Percentiles rank a stretch among this genome's conserved stretches.
Evolutionary conservation across 2,888 invertebrate genomes (phyloP).

Genomic region (Lasioglossum marginatum): DNA sequence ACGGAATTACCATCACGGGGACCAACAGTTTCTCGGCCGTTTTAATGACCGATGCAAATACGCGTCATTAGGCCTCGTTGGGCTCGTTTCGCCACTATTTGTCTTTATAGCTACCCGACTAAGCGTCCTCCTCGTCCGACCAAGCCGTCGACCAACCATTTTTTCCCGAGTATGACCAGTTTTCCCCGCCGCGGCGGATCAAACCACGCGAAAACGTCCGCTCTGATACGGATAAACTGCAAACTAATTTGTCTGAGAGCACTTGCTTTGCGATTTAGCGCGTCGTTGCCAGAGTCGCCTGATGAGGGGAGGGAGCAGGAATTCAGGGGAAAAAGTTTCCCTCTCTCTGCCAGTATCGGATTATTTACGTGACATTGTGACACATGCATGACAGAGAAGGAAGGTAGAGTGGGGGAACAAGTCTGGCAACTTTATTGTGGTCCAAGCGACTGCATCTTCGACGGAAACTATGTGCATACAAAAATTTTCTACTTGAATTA

Average conservation of each 20-base stretch:
- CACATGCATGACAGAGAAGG: too few species aligned
- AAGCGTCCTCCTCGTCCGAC: conserved; percentile 33
- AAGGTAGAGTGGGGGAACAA: too few species aligned
- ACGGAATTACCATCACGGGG: conserved; percentile 53
- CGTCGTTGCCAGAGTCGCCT: neutral
- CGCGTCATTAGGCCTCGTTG: conserved; percentile 75
- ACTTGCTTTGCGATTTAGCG: neutral
- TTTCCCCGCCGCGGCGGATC: conserved; percentile 9
- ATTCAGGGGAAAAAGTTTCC: too few species aligned
- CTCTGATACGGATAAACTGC: neutral
- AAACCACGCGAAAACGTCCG: neutral
- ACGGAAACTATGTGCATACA: too few species aligned
- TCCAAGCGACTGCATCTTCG: too few species aligned
- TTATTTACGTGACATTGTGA: too few species aligned
- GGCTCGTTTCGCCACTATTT: conserved; percentile 75
- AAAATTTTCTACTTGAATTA: too few species aligned
- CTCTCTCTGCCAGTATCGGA: too few species aligned
- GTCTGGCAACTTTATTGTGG: too few species aligned
- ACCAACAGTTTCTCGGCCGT: conserved; percentile 58
- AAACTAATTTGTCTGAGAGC: neutral
- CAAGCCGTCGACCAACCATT: conserved; percentile 19
- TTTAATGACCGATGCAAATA: conserved; percentile 77
- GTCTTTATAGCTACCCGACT: conserved; percentile 71
- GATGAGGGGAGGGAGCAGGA: too few species aligned
- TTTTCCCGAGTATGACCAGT: conserved; percentile 22